phyloP scores from a whole-genome alignment of 2,888 invertebrate genomes.

The Lithophane semibrunnea region DNA sequence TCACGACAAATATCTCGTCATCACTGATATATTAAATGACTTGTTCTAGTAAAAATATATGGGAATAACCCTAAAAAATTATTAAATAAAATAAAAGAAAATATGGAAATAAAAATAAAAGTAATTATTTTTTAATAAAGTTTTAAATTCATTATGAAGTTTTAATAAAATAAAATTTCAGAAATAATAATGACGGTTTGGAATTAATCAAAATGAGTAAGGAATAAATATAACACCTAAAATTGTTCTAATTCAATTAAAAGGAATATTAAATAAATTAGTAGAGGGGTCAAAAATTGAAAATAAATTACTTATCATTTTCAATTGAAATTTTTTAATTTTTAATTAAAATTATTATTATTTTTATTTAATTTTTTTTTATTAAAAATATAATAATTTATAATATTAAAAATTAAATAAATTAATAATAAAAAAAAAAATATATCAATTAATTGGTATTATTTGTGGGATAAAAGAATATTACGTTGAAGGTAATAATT shows the following conservation, averaged over 20 bases:
- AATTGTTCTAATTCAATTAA: conserved; percentile 91
- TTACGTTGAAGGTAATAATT: conserved; percentile 89
- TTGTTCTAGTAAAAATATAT: conserved; percentile 93
- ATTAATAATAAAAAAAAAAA: conserved; percentile 81
- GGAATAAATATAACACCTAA: too few relatives aligned
- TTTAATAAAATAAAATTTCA: too few relatives aligned
- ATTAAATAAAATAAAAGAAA: conserved; percentile 91
- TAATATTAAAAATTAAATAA: conserved; percentile 88
- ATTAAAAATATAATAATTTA: conserved; percentile 88
- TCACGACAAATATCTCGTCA: conserved; percentile 93
- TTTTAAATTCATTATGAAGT: too few relatives aligned
- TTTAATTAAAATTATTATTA: conserved; percentile 70
- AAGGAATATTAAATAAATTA: conserved; percentile 85
- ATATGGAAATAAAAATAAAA: too few relatives aligned
- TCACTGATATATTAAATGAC: conserved; percentile 93
- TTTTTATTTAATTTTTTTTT: conserved; percentile 69
- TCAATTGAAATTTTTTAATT: conserved; percentile 83
- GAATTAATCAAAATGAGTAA: conserved; percentile 89
- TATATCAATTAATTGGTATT: conserved; percentile 91
- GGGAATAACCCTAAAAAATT: conserved; percentile 93
- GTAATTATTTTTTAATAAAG: too few relatives aligned
- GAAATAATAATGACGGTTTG: conserved; percentile 89
- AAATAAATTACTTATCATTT: conserved; percentile 93
- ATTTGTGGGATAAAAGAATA: conserved; percentile 93
- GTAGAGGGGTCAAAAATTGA: conserved; percentile 92